Evolutionary conservation across 2,113 vertebrate genomes (phyloP).

Genomic region (Myocastor coypus): DNA sequence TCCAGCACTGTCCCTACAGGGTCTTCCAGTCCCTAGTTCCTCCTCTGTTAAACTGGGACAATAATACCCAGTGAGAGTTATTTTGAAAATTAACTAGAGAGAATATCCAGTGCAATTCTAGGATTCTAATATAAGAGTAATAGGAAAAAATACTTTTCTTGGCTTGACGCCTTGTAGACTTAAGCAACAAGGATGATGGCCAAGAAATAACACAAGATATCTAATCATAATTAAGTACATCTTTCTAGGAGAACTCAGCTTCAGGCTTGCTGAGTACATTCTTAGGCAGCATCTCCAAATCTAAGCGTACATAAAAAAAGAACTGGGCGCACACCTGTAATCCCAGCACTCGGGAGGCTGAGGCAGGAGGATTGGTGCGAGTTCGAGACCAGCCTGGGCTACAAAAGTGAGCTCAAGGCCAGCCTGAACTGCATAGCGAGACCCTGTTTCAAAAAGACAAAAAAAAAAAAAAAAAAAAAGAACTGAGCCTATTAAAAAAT

Average conservation of each 20-base stretch:
- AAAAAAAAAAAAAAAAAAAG: conserved; percentile 11
- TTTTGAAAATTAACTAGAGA: background rate
- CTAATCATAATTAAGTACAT: background rate
- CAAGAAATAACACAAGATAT: background rate
- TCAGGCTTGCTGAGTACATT: background rate
- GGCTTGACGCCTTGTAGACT: background rate
- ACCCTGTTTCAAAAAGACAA: too few relatives aligned
- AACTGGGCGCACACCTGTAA: too few relatives aligned
- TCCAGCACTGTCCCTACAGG: background rate
- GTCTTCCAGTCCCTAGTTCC: background rate
- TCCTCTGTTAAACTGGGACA: background rate
- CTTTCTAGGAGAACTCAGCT: background rate
- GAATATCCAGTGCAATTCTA: background rate
- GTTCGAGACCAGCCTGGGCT: too few relatives aligned
- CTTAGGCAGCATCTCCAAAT: background rate
- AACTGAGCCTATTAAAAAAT: background rate
- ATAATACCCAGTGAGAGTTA: background rate
- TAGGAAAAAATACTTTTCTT: background rate
- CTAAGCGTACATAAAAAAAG: background rate
- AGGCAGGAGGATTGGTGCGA: too few relatives aligned
- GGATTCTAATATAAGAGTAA: background rate
- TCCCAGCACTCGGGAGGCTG: too few relatives aligned
- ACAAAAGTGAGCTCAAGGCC: too few relatives aligned
- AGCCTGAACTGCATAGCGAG: too few relatives aligned
- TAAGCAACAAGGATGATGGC: background rate